Conservation (phyloP, 2,113 vertebrate species). For the Xerus inauris region DNA sequence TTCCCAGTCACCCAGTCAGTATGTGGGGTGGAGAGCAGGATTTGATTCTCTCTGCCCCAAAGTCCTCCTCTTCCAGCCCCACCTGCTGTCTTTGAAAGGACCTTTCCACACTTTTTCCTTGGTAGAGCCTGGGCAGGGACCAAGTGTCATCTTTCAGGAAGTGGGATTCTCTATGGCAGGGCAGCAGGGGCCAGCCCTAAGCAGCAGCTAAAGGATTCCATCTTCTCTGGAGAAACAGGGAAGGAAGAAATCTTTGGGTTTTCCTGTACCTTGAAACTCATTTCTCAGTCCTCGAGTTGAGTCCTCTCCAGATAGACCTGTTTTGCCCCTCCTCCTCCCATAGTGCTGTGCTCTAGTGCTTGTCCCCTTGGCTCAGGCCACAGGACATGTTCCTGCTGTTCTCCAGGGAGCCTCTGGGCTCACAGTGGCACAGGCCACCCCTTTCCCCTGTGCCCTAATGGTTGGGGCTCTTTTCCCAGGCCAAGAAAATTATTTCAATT, state of each 20-base stretch:
- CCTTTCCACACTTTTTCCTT: neutral
- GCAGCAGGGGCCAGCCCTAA: no score
- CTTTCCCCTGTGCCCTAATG: neutral
- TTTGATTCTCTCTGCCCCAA: neutral
- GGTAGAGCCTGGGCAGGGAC: neutral
- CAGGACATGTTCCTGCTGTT: neutral
- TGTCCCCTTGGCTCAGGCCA: neutral
- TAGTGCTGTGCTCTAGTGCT: fast-evolving
- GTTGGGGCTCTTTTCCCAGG: neutral
- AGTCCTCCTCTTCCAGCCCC: neutral
- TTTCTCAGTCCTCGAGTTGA: neutral
- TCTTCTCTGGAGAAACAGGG: neutral
- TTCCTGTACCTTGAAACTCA: neutral
- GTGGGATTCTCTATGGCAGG: neutral
- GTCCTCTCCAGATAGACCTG: no score
- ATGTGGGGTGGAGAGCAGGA: neutral
- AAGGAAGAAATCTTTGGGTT: neutral
- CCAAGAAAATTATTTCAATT: neutral
- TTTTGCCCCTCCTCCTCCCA: neutral
- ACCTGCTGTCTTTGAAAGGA: neutral
- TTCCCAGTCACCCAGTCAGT: neutral
- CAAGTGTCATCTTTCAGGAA: neutral
- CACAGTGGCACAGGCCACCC: neutral
- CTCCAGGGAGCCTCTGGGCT: no score
- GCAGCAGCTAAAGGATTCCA: neutral